Base-by-base conservation (phyloP, 2,888 invertebrate genomes). In the Lithophane ornitopus region DNA sequence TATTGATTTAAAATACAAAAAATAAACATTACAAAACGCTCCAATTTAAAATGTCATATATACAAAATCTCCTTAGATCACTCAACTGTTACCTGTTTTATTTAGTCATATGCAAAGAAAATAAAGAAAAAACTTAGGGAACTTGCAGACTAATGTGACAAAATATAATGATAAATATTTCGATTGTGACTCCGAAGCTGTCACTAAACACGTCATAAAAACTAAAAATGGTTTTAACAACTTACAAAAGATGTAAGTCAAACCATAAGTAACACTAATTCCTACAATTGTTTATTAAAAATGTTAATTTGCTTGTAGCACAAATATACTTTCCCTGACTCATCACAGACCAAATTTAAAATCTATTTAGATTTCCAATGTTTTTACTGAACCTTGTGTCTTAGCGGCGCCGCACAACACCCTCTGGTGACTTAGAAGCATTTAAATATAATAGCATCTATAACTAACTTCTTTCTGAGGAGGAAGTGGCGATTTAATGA, bases 391-490 rank as follows among this genome's bases (percentile, higher is more conserved):
- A 87, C 89, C 78, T 86, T 85, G 88, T 85, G 80, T 90, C 87
- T 86, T 85, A 80, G 89, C 90, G 87, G 87, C 90, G 89, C 87
- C 91, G 91, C 91, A 90, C 88, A 85, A 90, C 93, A 92, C 94
- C 93, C 92, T 93, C 93, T 89, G 94, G 94, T 95, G 95, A 96
- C 95, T 95, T 94, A 95, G 94, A 96, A 96, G 96, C 96, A 90
- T 94, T 95, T 95, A 94, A 95, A 96, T 95, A 95, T 95, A 94
- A 94, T 95, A 96, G 96, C 96, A 93, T 96, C 96, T 96, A 96
- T 94, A 96, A 95, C 95, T 96, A 96, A 94, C 93, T 95, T 95
- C 94, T 93, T 93, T 92, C 90, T 92, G 94, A 93, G 92, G 94
- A 94, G 95, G 95, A 96, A 95, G 95, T 94, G 94, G 92, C 92